A percentile compares a stretch with the other conserved stretches of the same genome.
phyloP scores from a whole-genome alignment of 1,140 invertebrate species.

The Drosophila sproati region DNA sequence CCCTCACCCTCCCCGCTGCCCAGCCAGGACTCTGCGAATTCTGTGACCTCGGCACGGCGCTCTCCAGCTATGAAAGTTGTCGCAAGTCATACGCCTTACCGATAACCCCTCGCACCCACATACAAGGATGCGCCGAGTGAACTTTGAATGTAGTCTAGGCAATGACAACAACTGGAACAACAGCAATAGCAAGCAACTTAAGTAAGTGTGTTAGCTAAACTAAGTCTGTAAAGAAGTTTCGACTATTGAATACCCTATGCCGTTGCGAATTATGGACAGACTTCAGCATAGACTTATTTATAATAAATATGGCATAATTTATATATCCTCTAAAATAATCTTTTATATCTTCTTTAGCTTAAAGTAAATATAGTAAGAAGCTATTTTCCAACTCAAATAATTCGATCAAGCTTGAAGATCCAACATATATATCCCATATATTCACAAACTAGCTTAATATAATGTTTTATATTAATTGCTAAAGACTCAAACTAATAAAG shows the following conservation, averaged over 20 bases:
- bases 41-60: slow-evolving; percentile 68
- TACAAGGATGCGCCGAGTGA: slow-evolving; percentile 43
- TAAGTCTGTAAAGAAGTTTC: background rate
- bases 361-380: no score
- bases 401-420: no score
- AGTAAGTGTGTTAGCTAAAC: background rate
- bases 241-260: slow-evolving; percentile 24
- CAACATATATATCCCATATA: no score
- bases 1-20: background rate
- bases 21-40: slow-evolving; percentile 57
- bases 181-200: slow-evolving; percentile 15
- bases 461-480: no score
- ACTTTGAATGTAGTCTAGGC: slow-evolving; percentile 55
- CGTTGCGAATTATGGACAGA: no score
- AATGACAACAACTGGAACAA: slow-evolving; percentile 33
- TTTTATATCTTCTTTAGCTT: no score
- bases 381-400: no score
- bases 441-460: no score
- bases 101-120: background rate
- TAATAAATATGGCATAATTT: no score
- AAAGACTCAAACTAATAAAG: no score
- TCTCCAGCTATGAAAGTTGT: slow-evolving; percentile 67
- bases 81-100: slow-evolving; percentile 46
- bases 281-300: no score
- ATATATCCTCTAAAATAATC: no score